Evolutionary conservation across 2,888 invertebrate genomes (phyloP).

Genomic region (Eubasilissa splendida): DNA sequence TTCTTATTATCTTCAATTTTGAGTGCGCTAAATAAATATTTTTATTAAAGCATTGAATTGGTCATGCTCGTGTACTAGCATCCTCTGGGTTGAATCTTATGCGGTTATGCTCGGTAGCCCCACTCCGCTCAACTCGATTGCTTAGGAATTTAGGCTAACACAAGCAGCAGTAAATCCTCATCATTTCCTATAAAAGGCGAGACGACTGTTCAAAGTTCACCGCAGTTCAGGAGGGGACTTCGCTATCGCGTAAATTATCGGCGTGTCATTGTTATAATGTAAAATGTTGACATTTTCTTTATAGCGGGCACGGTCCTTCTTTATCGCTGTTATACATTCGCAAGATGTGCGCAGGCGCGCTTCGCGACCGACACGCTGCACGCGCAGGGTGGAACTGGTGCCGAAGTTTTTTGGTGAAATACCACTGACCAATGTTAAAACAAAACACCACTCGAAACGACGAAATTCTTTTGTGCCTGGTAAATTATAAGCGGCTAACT

Average conservation of each 20-base stretch:
- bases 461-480: too few relatives aligned
- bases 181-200: constrained; percentile 29
- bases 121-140: neutral
- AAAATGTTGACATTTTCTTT: constrained; percentile 43
- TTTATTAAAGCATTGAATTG: too few relatives aligned
- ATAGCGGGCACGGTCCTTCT: constrained; percentile 23
- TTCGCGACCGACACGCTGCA: neutral
- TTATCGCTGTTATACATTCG: constrained; percentile 39
- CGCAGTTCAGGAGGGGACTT: constrained; percentile 19
- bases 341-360: neutral
- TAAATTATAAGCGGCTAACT: too few relatives aligned
- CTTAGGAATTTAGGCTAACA: constrained; percentile 17
- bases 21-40: too few relatives aligned
- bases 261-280: constrained; percentile 42
- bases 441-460: too few relatives aligned
- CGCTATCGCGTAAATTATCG: constrained; percentile 38
- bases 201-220: constrained; percentile 41
- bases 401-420: neutral
- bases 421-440: too few relatives aligned
- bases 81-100: too few relatives aligned
- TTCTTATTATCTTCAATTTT: too few relatives aligned
- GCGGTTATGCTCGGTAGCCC: too few relatives aligned
- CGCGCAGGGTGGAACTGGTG: neutral
- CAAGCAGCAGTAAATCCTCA: constrained; percentile 25
- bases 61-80: too few relatives aligned